Conservation (phyloP, 2,888 invertebrate genomes). For the Ophioninae sp. region DNA sequence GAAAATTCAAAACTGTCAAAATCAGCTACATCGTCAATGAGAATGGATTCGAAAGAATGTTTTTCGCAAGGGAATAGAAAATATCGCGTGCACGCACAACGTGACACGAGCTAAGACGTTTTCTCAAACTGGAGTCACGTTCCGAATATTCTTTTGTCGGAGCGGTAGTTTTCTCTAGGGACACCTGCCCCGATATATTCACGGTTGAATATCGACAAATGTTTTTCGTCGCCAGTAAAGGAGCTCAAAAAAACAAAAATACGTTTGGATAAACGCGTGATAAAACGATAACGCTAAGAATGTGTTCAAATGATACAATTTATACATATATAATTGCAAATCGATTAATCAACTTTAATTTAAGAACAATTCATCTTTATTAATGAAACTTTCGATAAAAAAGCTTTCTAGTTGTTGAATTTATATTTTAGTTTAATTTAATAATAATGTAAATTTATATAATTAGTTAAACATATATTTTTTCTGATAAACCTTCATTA, state of each 20-base stretch:
- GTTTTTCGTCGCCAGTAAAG: too few species aligned
- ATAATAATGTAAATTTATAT: too few species aligned
- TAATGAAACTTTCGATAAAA: too few species aligned
- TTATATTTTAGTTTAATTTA: too few species aligned
- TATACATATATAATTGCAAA: too few species aligned
- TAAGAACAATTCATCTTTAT: too few species aligned
- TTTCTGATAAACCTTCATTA: too few species aligned
- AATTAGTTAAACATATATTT: too few species aligned
- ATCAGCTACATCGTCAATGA: neutral
- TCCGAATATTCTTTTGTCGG: conserved; percentile 58
- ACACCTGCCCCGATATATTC: conserved; percentile 55
- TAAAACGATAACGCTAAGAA: neutral
- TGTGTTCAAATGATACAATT: too few species aligned
- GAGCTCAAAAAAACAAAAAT: too few species aligned
- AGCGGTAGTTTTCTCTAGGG: conserved; percentile 53
- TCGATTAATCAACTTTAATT: too few species aligned
- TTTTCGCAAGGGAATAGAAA: conserved; percentile 36
- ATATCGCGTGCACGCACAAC: conserved; percentile 15
- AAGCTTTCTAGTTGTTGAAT: too few species aligned
- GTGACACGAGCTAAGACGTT: conserved; percentile 60
- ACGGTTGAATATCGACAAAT: neutral
- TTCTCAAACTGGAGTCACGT: conserved; percentile 61
- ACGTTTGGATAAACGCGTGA: neutral
- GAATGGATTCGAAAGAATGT: conserved; percentile 15
- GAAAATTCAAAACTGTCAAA: conserved; percentile 8